Percentiles rank a stretch among this genome's conserved stretches.
Evolutionary conservation across 2,888 invertebrate genomes (phyloP).

Genomic region (Ferrisia virgata): DNA sequence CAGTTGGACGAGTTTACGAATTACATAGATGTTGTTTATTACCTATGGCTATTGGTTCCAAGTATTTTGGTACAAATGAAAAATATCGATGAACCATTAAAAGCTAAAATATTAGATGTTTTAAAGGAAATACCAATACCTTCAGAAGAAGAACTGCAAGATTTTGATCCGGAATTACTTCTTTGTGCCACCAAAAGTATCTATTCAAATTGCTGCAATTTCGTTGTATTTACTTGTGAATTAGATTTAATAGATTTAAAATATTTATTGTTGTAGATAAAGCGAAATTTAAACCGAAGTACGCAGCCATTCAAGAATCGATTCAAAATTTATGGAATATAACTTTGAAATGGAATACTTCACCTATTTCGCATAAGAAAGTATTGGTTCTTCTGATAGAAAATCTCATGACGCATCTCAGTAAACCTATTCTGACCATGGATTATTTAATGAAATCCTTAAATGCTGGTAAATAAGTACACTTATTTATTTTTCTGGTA

Average conservation of each 20-base stretch:
- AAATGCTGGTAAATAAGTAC: constrained; percentile 68
- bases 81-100: background rate
- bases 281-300: constrained; percentile 41
- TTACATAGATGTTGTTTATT: constrained; percentile 44
- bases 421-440: constrained; percentile 77
- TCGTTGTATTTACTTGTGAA: background rate
- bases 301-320: background rate
- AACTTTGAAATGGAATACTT: constrained; percentile 52
- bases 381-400: constrained; percentile 78
- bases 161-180: constrained; percentile 12
- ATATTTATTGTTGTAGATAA: no score
- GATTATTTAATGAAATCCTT: constrained; percentile 90
- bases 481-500: background rate
- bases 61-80: constrained; percentile 18
- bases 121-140: constrained; percentile 35
- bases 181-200: constrained; percentile 37
- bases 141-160: constrained; percentile 36
- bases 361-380: constrained; percentile 68
- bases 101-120: background rate
- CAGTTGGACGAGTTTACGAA: constrained; percentile 46
- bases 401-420: constrained; percentile 73
- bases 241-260: no score
- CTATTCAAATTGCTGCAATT: background rate
- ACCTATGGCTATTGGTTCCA: constrained; percentile 27
- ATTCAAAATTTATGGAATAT: constrained; percentile 34